Base-by-base conservation (phyloP, 2,113 vertebrate genomes). In the Hippocampus abdominalis region DNA sequence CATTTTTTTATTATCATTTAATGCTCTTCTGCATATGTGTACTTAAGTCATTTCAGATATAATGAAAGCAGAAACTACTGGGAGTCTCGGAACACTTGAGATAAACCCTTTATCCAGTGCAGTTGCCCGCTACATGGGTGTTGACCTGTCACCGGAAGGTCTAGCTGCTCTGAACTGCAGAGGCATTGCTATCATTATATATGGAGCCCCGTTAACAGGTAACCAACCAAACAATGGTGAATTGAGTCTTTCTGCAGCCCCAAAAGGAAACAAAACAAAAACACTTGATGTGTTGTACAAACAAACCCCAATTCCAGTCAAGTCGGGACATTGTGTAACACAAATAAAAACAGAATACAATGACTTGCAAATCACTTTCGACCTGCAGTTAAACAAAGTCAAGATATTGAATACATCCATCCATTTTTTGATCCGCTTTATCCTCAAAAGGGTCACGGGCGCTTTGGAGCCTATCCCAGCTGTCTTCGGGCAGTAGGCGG, bases 151-250 rank as follows among this genome's bases (percentile, higher is more conserved):
- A 8, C 68, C 86, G 4, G 92, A 94, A 66, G 84, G 81, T 11
- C 71, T 36, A 0, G 65, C 85, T 29, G 87, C 89, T 70, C 84
- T 0, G 59, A 92, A 86, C 46, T 79, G 32, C 51, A 89, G 77
- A 72, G 95, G 95, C 72, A 92, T 98, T 0, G 83, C 92, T 61
- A 1, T 97, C 51, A 87, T 98, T 0, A 1, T 97, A 51, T 91
- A 95, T 0, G 97, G 96, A 62, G 92, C 95, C 0, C 96, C 96
- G 1, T 51, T 84, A 39, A 89, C 93, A 81, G 96, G 97, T 98
- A 68, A 76, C 57, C 13, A 60, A 60, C 7, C 57, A 60, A 60
- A 60, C 2, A 51, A 16, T 27, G 2, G 11, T 4, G 1, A 18
- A 23, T 29, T 4, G 3, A 27, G 57, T 27, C 21, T 51, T 51